These are phyloP conservation scores for Aramus guarauna DNA, from an alignment of 2,113 vertebrate species.

Conservation along the genomic window DNA sequence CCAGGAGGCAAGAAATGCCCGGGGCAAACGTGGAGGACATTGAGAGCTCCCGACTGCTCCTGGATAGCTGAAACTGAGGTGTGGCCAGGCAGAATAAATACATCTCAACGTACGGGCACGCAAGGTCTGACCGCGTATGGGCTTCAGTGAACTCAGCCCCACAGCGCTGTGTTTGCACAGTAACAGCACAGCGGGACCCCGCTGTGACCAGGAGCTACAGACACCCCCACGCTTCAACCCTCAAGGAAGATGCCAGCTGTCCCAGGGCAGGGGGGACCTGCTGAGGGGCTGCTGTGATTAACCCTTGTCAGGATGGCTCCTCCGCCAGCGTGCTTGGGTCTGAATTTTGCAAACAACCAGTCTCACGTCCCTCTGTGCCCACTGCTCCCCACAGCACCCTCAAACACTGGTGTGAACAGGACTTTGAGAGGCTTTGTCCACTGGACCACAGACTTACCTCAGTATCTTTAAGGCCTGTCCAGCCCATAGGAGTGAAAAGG, in stretches of 20 bases:
- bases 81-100: not conserved
- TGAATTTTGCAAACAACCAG: not conserved
- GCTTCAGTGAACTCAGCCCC: not conserved
- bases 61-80: not conserved
- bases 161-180: not conserved
- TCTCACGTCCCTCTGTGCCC: not conserved
- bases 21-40: not conserved
- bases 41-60: not conserved
- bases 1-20: not conserved
- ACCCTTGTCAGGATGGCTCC: not conserved
- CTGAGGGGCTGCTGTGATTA: not conserved
- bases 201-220: not conserved
- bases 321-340: fast-evolving
- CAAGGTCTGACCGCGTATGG: not conserved
- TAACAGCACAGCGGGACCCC: too few species aligned
- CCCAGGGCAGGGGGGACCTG: not conserved
- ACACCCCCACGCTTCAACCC: too few species aligned
- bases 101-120: not conserved
- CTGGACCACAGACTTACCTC: not conserved
- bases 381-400: not conserved
- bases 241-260: not conserved
- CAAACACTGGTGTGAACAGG: too few species aligned
- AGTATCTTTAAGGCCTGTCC: not conserved
- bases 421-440: not conserved
- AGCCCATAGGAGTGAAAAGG: not conserved